These are phyloP conservation scores for Paedocypris sp. DNA, from an alignment of 2,113 vertebrate species.

Conservation along the genomic window DNA sequence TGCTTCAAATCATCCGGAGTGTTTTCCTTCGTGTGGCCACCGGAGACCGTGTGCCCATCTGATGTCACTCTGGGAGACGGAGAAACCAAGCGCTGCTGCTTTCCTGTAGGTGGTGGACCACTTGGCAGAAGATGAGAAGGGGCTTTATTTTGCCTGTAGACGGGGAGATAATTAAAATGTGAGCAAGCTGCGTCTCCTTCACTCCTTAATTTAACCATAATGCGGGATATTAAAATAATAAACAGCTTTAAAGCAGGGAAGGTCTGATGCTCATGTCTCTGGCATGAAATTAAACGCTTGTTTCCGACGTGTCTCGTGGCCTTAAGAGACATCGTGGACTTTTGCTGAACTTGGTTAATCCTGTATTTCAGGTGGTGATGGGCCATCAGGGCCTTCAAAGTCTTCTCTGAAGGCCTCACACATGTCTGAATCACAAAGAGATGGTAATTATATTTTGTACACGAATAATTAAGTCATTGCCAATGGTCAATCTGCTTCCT, in stretches of 20 bases:
- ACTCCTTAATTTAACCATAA: slow-evolving; percentile 61
- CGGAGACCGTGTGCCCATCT: slow-evolving; percentile 6
- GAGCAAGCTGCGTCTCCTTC: slow-evolving; percentile 52
- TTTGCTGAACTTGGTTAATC: slow-evolving; percentile 46
- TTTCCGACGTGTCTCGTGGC: slow-evolving; percentile 46
- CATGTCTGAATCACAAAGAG: too few relatives aligned
- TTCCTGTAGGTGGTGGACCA: slow-evolving; percentile 48
- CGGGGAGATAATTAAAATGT: slow-evolving; percentile 62
- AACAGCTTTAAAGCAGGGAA: slow-evolving; percentile 47
- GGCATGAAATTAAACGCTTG: slow-evolving; percentile 51
- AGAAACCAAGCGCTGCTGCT: slow-evolving; percentile 1
- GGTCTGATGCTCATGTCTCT: slow-evolving; percentile 56
- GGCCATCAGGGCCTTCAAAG: too few relatives aligned
- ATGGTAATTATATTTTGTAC: too few relatives aligned
- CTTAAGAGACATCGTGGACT: slow-evolving; percentile 46
- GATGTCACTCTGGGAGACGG: slow-evolving; percentile 19
- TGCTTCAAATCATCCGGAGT: neutral
- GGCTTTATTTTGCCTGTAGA: slow-evolving; percentile 48
- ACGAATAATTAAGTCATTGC: too few relatives aligned
- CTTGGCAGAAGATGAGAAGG: slow-evolving; percentile 62
- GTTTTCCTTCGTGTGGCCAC: neutral
- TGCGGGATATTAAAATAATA: slow-evolving; percentile 55
- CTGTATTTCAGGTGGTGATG: slow-evolving; percentile 18
- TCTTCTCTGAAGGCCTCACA: too few relatives aligned
- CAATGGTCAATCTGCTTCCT: too few relatives aligned